These are phyloP conservation scores for Elysia crispata DNA, from an alignment of 2,888 invertebrate genomes.

Conservation along the genomic window DNA sequence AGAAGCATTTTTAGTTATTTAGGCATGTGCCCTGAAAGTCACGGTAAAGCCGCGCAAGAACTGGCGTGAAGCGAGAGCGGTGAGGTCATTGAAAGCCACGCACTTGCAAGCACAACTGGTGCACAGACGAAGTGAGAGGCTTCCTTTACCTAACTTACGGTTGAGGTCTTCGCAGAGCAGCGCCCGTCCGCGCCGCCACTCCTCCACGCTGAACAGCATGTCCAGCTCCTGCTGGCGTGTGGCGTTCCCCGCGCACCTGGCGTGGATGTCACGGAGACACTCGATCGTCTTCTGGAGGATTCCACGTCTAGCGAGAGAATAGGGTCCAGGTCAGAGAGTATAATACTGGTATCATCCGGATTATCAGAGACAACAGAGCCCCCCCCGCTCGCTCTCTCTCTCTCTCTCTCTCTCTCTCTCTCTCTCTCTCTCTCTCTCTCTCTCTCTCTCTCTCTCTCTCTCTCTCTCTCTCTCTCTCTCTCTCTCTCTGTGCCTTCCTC, in stretches of 20 bases:
- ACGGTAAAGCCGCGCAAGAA: not conserved
- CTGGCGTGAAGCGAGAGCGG: not conserved
- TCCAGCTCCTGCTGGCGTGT: slow-evolving; percentile 47
- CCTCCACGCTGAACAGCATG: slow-evolving; percentile 48
- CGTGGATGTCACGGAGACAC: slow-evolving; percentile 48
- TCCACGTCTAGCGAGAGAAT: slow-evolving; percentile 42
- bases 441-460: not conserved
- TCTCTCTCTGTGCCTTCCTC: no score
- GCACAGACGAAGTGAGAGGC: not conserved
- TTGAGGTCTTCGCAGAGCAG: slow-evolving; percentile 50
- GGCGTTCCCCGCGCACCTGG: slow-evolving; percentile 45
- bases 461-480: not conserved
- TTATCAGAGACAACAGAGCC: no score
- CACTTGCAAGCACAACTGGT: not conserved
- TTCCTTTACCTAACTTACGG: slow-evolving; percentile 51
- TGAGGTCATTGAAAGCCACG: not conserved
- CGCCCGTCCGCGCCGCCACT: slow-evolving; percentile 48
- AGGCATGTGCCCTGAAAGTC: no score
- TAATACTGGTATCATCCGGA: no score
- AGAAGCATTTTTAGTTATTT: no score
- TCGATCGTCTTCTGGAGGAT: slow-evolving; percentile 52
- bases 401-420: not conserved
- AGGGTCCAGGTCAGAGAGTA: no score
- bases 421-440: not conserved
- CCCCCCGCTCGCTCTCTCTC: no score